phyloP scores from a whole-genome alignment of 2,888 invertebrate genomes.

The Itoplectis maculator region DNA sequence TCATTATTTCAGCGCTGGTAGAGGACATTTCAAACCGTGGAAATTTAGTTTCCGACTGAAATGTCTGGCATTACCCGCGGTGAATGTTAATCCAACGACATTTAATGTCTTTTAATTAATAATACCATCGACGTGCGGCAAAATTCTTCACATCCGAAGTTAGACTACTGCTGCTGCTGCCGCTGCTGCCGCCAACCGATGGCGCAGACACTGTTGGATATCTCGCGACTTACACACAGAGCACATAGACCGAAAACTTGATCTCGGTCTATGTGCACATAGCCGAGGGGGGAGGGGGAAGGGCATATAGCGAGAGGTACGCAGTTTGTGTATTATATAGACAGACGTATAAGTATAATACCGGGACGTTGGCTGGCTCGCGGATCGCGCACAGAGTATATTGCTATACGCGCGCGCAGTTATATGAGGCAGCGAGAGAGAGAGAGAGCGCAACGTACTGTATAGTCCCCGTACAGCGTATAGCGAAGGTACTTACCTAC shows the following conservation, averaged over 20 bases:
- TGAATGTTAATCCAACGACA: too few species aligned
- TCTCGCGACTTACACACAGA: too few species aligned
- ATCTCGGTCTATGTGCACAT: slow-evolving; percentile 27
- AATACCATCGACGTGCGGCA: too few species aligned
- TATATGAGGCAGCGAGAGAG: slow-evolving; percentile 6
- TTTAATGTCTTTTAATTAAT: too few species aligned
- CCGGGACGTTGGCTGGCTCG: slow-evolving; percentile 13
- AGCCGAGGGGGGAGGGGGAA: slow-evolving; percentile 23
- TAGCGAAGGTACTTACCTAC: slow-evolving; percentile 64
- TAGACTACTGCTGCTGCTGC: background rate
- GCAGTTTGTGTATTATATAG: slow-evolving; percentile 42
- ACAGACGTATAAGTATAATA: slow-evolving; percentile 41
- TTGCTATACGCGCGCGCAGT: slow-evolving; percentile 23
- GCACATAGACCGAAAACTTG: slow-evolving; percentile 33
- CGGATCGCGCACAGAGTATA: slow-evolving; percentile 19
- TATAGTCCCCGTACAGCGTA: slow-evolving; percentile 60
- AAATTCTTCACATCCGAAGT: background rate
- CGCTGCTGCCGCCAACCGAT: background rate
- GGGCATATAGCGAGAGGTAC: slow-evolving; percentile 13
- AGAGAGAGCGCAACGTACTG: slow-evolving; percentile 35
- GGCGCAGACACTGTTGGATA: background rate
- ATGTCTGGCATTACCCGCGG: too few species aligned
- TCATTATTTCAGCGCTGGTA: too few species aligned
- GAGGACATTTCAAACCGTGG: too few species aligned
- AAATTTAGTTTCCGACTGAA: too few species aligned